A percentile compares a stretch with the other conserved stretches of the same genome.
Evolutionary conservation across 2,888 invertebrate genomes (phyloP).

Genomic region (Zootermopsis nevadensis): DNA sequence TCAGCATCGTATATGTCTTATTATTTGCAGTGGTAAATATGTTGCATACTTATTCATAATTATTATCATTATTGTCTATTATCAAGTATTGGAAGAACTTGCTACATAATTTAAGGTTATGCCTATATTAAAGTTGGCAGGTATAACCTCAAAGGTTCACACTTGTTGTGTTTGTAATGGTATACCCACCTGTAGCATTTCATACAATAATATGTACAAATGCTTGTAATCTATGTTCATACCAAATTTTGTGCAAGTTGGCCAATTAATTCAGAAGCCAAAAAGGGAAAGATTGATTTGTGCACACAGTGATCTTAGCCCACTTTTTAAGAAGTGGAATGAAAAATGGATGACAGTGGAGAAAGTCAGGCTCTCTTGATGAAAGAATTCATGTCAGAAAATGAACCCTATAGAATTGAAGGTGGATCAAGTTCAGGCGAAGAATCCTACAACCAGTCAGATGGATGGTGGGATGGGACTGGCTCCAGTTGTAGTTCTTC

Average conservation of each 20-base stretch:
- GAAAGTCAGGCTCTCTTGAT: constrained; percentile 50
- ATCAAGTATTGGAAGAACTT: too few relatives aligned
- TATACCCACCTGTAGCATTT: not conserved
- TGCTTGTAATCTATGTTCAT: not conserved
- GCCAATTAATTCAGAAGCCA: not conserved
- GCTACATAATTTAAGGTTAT: too few relatives aligned
- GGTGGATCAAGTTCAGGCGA: constrained; percentile 50
- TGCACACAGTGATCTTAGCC: not conserved
- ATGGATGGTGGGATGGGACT: constrained; percentile 54
- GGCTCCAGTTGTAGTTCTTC: constrained; percentile 52
- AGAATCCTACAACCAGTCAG: constrained; percentile 50
- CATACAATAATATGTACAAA: not conserved
- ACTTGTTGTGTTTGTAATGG: not conserved
- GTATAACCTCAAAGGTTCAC: too few relatives aligned
- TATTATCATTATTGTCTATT: too few relatives aligned
- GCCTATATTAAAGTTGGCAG: too few relatives aligned
- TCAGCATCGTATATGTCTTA: too few relatives aligned
- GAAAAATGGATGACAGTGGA: constrained; percentile 48
- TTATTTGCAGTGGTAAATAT: too few relatives aligned
- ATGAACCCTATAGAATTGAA: constrained; percentile 48
- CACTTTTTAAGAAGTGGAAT: not conserved
- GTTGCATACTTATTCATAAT: too few relatives aligned
- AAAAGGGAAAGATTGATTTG: not conserved
- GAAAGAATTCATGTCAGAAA: constrained; percentile 47
- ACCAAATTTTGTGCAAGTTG: not conserved